Conservation (phyloP, 1,140 invertebrate genomes). For the Drosophila mojavensis region DNA sequence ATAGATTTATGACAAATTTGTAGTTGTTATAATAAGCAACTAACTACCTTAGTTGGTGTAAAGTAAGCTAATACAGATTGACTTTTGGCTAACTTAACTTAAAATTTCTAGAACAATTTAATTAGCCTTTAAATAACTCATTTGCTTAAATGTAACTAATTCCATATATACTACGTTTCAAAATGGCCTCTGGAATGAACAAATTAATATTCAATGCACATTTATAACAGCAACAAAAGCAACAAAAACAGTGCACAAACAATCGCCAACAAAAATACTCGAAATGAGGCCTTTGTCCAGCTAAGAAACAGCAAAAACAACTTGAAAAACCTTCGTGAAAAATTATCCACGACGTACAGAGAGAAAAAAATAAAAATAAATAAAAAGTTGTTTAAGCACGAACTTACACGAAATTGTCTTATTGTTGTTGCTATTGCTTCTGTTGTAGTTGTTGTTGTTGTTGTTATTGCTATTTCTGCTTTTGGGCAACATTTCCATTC, state of each 20-base stretch:
- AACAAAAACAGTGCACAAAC: slow-evolving; percentile 28
- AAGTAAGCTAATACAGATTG: too few relatives aligned
- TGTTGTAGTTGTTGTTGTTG: slow-evolving; percentile 27
- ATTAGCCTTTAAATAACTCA: not conserved
- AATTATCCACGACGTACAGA: slow-evolving; percentile 72
- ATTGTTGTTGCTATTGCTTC: slow-evolving; percentile 15
- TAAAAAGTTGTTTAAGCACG: slow-evolving; percentile 51
- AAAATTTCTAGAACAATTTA: too few relatives aligned
- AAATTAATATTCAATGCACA: slow-evolving; percentile 79
- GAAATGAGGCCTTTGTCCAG: slow-evolving; percentile 75
- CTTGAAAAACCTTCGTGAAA: slow-evolving; percentile 78
- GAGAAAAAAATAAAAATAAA: slow-evolving; percentile 10
- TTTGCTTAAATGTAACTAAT: slow-evolving; percentile 22
- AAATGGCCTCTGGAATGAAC: slow-evolving; percentile 57
- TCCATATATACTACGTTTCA: slow-evolving; percentile 49
- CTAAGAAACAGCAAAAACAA: slow-evolving; percentile 56
- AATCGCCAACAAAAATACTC: slow-evolving; percentile 40
- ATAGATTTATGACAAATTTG: too few relatives aligned
- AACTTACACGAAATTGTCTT: slow-evolving; percentile 52
- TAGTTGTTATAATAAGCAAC: too few relatives aligned
- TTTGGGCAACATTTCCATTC: slow-evolving; percentile 65
- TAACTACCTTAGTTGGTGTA: too few relatives aligned
- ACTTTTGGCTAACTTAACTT: not conserved
- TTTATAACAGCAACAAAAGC: slow-evolving; percentile 21
- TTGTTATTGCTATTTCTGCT: slow-evolving; percentile 26